Percentiles rank a stretch among this genome's conserved stretches.
Evolutionary conservation across 2,797 vertebrate genomes (phyloP).

Genomic region (Taeniopygia guttata): DNA sequence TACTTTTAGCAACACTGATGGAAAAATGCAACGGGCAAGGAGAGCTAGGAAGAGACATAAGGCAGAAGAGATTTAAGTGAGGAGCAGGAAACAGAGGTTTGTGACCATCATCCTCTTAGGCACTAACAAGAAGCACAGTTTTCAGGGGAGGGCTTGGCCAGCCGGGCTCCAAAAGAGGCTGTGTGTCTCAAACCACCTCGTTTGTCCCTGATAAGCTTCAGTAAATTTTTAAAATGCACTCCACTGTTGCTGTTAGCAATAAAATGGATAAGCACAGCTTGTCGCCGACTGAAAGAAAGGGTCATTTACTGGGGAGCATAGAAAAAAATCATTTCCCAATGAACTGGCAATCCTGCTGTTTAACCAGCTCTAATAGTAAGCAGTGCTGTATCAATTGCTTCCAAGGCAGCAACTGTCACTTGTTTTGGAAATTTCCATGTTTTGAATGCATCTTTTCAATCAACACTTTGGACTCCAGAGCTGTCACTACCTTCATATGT

Average conservation of each 20-base stretch:
- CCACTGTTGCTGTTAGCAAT: background rate
- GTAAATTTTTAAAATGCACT: background rate
- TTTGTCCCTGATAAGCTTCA: background rate
- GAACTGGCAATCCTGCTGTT: background rate
- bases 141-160: accelerated
- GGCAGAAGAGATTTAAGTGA: background rate
- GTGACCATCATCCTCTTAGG: background rate
- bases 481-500: background rate
- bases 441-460: slow-evolving; percentile 22
- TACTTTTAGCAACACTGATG: background rate
- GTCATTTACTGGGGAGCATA: background rate
- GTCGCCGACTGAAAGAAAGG: background rate
- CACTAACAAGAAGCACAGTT: background rate
- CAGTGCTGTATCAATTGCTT: background rate
- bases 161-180: background rate
- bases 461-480: background rate
- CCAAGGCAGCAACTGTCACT: background rate
- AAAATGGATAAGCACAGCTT: background rate
- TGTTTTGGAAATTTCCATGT: background rate
- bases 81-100: background rate
- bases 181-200: background rate
- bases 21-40: background rate
- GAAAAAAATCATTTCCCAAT: background rate
- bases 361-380: background rate
- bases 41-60: background rate